phyloP scores from a whole-genome alignment of 2,113 vertebrate species.

The Vireo altiloquus region DNA sequence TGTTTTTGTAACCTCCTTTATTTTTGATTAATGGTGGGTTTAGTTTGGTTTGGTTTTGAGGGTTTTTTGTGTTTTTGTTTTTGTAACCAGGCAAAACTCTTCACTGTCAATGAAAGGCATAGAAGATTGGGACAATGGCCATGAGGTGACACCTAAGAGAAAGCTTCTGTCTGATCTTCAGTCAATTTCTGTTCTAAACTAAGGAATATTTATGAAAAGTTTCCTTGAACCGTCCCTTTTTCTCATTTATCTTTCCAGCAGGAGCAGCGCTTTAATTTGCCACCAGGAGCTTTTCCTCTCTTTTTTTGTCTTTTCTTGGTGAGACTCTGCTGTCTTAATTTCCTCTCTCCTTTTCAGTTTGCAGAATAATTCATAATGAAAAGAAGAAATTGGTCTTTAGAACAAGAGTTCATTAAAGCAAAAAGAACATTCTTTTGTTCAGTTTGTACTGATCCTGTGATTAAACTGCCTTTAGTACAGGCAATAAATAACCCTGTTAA shows the following conservation, averaged over 20 bases:
- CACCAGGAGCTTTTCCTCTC: not conserved
- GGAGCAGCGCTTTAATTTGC: constrained; percentile 12
- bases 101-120: not conserved
- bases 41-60: not conserved
- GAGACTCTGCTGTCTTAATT: not conserved
- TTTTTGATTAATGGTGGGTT: not conserved
- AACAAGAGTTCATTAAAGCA: not conserved
- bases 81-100: not conserved
- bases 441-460: not conserved
- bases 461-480: not conserved
- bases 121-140: not conserved
- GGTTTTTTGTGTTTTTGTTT: not conserved
- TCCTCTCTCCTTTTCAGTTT: not conserved
- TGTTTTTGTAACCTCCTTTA: not conserved
- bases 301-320: not conserved
- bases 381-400: not conserved
- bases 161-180: not conserved
- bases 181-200: not conserved
- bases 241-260: constrained; percentile 13
- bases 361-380: not conserved
- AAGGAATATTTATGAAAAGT: not conserved
- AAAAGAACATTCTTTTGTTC: not conserved
- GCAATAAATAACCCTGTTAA: not conserved
- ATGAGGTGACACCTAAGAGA: not conserved
- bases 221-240: not conserved